These are phyloP conservation scores for Ptilorrhoa leucosticta DNA, from an alignment of 2,113 vertebrate species.

Conservation along the genomic window DNA sequence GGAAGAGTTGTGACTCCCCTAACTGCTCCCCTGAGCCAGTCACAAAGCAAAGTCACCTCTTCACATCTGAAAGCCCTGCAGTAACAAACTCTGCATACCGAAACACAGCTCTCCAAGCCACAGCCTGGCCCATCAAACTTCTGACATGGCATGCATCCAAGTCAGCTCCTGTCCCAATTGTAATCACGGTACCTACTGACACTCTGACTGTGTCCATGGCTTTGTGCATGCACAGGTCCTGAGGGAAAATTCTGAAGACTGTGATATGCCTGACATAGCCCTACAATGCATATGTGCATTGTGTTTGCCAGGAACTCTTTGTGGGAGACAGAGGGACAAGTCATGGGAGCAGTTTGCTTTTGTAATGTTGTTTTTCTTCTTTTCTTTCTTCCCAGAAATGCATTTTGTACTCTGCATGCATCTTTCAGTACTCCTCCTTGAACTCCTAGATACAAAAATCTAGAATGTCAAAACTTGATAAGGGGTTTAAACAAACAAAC, in stretches of 20 bases:
- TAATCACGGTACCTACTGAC: background rate
- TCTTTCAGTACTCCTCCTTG: background rate
- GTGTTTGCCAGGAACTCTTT: background rate
- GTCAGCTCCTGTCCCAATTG: background rate
- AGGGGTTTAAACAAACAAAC: background rate
- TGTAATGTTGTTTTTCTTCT: background rate
- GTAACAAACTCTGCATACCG: rapidly evolving
- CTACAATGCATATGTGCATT: background rate
- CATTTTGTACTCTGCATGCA: background rate
- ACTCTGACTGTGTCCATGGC: background rate
- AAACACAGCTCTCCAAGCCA: background rate
- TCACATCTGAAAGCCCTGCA: background rate
- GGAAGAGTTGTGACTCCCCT: background rate
- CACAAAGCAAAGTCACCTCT: background rate
- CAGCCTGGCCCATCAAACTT: background rate
- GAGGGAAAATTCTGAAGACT: background rate
- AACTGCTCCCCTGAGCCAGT: background rate
- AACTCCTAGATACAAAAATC: background rate
- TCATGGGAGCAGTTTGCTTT: background rate
- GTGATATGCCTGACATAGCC: background rate
- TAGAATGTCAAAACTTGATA: background rate
- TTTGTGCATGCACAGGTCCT: background rate
- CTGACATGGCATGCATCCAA: background rate
- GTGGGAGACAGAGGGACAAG: background rate
- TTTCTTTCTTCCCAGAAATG: background rate